These are phyloP conservation scores for Tenrec ecaudatus DNA, from an alignment of 2,113 vertebrate genomes.

Conservation along the genomic window DNA sequence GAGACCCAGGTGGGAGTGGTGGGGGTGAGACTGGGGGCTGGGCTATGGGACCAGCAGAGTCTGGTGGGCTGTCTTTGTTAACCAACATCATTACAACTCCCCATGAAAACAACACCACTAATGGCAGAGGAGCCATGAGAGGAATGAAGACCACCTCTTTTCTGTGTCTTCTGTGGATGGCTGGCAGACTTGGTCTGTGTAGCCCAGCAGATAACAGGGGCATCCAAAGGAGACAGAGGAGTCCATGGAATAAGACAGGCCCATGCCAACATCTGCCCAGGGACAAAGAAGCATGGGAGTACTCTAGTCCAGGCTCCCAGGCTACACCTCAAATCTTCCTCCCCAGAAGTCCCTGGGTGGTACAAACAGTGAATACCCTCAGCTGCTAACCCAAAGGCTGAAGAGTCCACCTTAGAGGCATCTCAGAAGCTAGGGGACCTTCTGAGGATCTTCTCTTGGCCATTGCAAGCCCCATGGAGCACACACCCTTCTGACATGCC, in stretches of 20 bases:
- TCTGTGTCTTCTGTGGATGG: background rate
- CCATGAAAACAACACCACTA: background rate
- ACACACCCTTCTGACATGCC: background rate
- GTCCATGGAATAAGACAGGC: background rate
- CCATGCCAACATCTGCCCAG: background rate
- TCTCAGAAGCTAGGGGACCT: background rate
- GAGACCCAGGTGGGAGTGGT: background rate
- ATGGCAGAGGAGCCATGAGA: background rate
- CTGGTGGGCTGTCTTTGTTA: background rate
- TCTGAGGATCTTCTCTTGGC: background rate
- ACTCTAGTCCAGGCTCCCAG: rapidly evolving
- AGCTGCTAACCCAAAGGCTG: background rate
- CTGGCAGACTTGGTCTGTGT: background rate
- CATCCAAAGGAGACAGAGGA: background rate
- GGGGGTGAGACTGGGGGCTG: background rate
- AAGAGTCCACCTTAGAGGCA: background rate
- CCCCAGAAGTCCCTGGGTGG: background rate
- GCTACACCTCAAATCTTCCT: too few relatives aligned
- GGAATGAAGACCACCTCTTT: constrained; percentile 48
- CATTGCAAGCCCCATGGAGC: background rate
- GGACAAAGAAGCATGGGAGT: background rate
- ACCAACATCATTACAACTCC: background rate
- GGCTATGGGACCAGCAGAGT: background rate
- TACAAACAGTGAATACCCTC: background rate
- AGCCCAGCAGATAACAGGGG: background rate